These are phyloP conservation scores for Leptopterna dolabrata DNA, from an alignment of 2,888 invertebrate genomes.

Conservation along the genomic window DNA sequence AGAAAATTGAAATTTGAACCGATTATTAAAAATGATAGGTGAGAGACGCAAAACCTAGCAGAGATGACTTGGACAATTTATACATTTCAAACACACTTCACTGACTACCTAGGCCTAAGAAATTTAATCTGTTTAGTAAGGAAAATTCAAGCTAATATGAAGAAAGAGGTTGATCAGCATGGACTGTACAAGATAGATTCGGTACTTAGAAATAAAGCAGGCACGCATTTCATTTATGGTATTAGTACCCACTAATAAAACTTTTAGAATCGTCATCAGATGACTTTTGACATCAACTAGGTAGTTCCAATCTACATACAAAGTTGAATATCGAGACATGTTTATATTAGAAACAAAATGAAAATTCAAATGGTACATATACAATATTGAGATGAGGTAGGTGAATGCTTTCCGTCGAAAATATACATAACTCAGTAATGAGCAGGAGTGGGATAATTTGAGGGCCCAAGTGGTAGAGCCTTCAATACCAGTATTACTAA, in stretches of 20 bases:
- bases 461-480: neutral
- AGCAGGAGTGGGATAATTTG: neutral
- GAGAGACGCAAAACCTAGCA: neutral
- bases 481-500: neutral
- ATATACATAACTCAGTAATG: neutral
- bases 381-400: conserved; percentile 22
- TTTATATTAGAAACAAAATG: neutral
- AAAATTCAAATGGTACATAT: neutral
- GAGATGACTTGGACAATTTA: neutral
- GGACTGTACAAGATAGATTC: neutral
- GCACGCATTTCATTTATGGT: neutral
- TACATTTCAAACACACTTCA: neutral
- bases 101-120: neutral
- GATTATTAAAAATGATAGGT: neutral
- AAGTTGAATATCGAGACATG: neutral
- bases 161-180: neutral
- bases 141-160: neutral
- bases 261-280: neutral
- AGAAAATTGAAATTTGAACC: too few relatives aligned
- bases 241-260: neutral
- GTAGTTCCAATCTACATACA: neutral
- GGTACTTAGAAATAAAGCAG: neutral
- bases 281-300: neutral
- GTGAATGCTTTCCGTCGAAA: neutral
- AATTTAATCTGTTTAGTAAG: neutral